phyloP scores from a whole-genome alignment of 2,113 vertebrate genomes.

The Pleuronectes platessa region DNA sequence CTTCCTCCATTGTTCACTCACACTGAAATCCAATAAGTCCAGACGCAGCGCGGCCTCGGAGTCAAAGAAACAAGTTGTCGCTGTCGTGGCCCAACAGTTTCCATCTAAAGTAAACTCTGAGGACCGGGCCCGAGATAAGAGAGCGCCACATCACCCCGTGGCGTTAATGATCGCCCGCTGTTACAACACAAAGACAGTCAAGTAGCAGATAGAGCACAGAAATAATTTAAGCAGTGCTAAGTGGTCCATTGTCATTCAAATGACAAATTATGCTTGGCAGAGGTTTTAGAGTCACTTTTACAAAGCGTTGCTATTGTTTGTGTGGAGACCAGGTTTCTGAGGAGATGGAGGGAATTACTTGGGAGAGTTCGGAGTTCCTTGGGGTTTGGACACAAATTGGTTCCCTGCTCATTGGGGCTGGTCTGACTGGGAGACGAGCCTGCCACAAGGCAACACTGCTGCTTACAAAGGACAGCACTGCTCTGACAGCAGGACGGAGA shows the following conservation, averaged over 20 bases:
- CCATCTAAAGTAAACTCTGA: constrained; percentile 74
- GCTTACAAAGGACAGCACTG: constrained; percentile 40
- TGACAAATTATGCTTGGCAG: constrained; percentile 85
- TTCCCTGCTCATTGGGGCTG: constrained; percentile 70
- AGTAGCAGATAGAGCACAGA: constrained; percentile 78
- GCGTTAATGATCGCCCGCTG: constrained; percentile 79
- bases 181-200: constrained; percentile 77
- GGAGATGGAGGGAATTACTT: constrained; percentile 82
- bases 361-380: constrained; percentile 79
- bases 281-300: constrained; percentile 83
- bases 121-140: constrained; percentile 75
- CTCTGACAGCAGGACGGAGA: neutral
- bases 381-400: constrained; percentile 83
- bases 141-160: constrained; percentile 68
- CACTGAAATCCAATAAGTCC: constrained; percentile 50
- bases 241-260: constrained; percentile 86
- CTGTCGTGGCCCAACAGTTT: constrained; percentile 66
- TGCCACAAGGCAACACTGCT: constrained; percentile 47
- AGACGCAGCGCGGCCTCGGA: constrained; percentile 30
- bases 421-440: constrained; percentile 54
- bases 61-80: constrained; percentile 56
- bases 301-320: constrained; percentile 84
- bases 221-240: constrained; percentile 84
- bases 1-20: constrained; percentile 33
- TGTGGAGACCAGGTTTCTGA: constrained; percentile 79